phyloP scores from a whole-genome alignment of 2,888 invertebrate species.

The Erebia aethiops region DNA sequence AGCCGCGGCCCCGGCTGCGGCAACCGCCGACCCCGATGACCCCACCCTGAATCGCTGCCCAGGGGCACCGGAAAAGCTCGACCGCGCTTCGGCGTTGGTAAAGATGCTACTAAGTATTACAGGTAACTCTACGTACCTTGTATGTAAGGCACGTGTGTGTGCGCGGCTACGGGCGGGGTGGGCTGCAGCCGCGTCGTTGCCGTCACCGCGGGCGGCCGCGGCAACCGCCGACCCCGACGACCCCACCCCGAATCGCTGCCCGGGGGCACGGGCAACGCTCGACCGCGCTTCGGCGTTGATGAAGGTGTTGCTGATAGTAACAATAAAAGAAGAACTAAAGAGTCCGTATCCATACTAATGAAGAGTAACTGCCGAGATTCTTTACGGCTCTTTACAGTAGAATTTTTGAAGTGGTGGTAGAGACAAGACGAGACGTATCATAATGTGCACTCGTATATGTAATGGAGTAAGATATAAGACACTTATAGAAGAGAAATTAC shows the following conservation, averaged over 20 bases:
- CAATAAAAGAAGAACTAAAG: background rate
- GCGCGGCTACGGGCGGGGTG: constrained; percentile 51
- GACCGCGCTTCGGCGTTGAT: constrained; percentile 74
- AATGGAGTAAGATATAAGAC: too few relatives aligned
- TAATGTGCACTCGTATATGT: too few relatives aligned
- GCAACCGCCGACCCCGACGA: constrained; percentile 69
- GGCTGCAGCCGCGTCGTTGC: constrained; percentile 54
- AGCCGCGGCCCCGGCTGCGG: too few relatives aligned
- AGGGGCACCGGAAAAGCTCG: constrained; percentile 71
- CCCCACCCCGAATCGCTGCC: constrained; percentile 69
- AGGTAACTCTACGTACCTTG: constrained; percentile 52
- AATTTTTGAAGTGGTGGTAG: too few relatives aligned
- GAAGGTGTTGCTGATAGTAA: constrained; percentile 68
- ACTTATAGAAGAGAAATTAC: too few relatives aligned
- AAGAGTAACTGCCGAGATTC: too few relatives aligned
- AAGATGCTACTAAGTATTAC: constrained; percentile 64
- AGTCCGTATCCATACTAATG: background rate
- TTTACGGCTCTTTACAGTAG: too few relatives aligned
- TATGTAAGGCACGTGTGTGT: constrained; percentile 76
- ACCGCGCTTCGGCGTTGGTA: constrained; percentile 75
- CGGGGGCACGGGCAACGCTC: constrained; percentile 69
- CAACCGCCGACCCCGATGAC: constrained; percentile 68
- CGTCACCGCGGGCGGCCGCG: constrained; percentile 65
- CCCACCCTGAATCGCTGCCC: constrained; percentile 69
- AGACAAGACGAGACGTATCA: too few relatives aligned